Evolutionary conservation across 2,888 invertebrate genomes (phyloP), one percentile per base, ranked within the genome.

Genomic region (Mylabris sibirica): DNA sequence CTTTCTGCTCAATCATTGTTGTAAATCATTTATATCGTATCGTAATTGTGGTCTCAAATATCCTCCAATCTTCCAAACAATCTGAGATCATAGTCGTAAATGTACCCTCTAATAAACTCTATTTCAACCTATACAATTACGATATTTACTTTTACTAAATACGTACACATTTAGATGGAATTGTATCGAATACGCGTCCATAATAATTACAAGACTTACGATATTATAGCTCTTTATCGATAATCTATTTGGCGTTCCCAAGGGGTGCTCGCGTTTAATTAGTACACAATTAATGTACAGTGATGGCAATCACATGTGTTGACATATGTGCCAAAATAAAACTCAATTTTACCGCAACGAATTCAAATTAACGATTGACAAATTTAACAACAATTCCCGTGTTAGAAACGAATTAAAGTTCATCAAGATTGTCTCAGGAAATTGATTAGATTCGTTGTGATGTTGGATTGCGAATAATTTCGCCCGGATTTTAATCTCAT

Each of bases 1-100:
- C 62, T 62, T 62, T 62, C 38, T 62, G 62, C 62, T 62, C 38
- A 62, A 62, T 62, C 35, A 38, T 62, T 35, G 62, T 34, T 38
- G 62, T 62, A 62, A 62, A 62, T 62, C 62, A 62, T 38, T 62
- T 38, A 35, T 12, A 62, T 2, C 12, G 41, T 11, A 60, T 30
- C n/a, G 26, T 26, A 35, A 60, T 60, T 60, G 26, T n/a, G 14
- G 60, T 20, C 20, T 9, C 30, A 4, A 60, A 35, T 35, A 17
- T 60, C 9, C 49, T 20, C 49, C 38, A 12, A 30, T 30, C 12
- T 14, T 14, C 38, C 12, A 38, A 11, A 20, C 49, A 49, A 20
- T 60, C 22, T 60, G 3, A 17, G 17, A 60, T n/a, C 60, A 60
- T 26, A 35, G 8, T 26, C 12, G 49, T 20, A 49, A 49, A 20